These are phyloP conservation scores for Cromileptes altivelis DNA, from an alignment of 2,113 vertebrate species.

Conservation along the genomic window DNA sequence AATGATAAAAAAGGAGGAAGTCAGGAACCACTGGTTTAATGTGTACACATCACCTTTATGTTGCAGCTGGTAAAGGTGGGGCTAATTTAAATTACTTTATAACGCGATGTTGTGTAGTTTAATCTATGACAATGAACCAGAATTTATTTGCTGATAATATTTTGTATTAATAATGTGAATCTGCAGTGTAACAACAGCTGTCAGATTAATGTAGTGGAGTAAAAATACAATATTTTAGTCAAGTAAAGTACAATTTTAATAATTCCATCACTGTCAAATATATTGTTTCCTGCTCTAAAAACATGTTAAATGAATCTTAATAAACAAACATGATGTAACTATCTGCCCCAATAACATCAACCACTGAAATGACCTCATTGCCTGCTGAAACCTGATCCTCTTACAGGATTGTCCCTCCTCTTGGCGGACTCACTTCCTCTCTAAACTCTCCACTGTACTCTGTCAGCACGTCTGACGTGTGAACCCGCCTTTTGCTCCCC, in stretches of 20 bases:
- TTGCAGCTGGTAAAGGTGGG: not conserved
- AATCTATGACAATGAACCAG: not conserved
- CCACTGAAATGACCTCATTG: conserved; percentile 57
- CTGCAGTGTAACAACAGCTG: no score
- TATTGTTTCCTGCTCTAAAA: not conserved
- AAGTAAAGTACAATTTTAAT: not conserved
- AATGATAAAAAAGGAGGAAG: no score
- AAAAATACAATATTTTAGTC: not conserved
- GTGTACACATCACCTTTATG: not conserved
- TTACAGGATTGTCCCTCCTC: conserved; percentile 62
- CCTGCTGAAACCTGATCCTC: conserved; percentile 70
- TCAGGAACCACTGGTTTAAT: no score
- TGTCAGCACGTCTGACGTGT: conserved; percentile 12
- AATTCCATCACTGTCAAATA: not conserved
- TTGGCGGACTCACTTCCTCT: conserved; percentile 51
- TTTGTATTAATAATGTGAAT: no score
- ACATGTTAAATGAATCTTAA: not conserved
- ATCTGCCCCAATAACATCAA: conserved; percentile 55
- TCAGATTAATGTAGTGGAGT: not conserved
- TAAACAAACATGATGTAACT: conserved; percentile 60
- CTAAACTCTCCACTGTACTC: conserved; percentile 12
- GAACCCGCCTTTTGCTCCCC: conserved; percentile 35
- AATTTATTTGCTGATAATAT: no score
- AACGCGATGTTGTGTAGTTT: not conserved
- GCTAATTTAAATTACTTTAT: not conserved